Percentiles rank a stretch among this genome's conserved stretches.
These are phyloP conservation scores for Paradoxurus hermaphroditus DNA, from an alignment of 2,113 vertebrate species.

Conservation along the genomic window DNA sequence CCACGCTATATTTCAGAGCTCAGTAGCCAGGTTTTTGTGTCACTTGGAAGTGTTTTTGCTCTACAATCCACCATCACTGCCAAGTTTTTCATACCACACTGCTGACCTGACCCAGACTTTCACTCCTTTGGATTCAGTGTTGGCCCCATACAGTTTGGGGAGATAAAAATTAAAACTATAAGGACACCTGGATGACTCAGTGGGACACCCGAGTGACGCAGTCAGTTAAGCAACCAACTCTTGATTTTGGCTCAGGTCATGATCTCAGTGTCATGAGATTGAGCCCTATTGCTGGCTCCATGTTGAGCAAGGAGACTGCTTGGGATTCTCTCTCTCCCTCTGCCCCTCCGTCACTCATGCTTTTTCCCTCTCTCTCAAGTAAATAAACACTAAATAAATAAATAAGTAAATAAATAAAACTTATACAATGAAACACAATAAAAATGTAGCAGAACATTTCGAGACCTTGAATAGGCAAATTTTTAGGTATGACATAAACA, in stretches of 20 bases:
- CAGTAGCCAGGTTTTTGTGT: not conserved
- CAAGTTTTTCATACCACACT: not conserved
- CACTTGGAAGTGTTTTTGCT: not conserved
- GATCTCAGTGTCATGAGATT: too few relatives aligned
- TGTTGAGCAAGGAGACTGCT: too few relatives aligned
- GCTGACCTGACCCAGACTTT: not conserved
- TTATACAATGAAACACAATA: not conserved
- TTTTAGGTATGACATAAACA: not conserved
- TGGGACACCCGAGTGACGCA: too few relatives aligned
- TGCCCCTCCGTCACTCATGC: too few relatives aligned
- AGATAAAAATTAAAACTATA: not conserved
- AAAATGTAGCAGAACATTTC: not conserved
- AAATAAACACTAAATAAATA: too few relatives aligned
- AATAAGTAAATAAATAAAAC: not conserved
- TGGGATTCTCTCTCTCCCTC: too few relatives aligned
- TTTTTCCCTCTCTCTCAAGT: too few relatives aligned
- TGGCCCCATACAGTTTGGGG: not conserved
- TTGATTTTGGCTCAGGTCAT: too few relatives aligned
- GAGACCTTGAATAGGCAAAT: not conserved
- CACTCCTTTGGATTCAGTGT: not conserved
- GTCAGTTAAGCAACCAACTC: too few relatives aligned
- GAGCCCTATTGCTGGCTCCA: too few relatives aligned
- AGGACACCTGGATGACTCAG: too few relatives aligned
- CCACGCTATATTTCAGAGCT: not conserved
- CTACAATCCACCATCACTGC: not conserved